Conservation (phyloP, 1,140 invertebrate species). For the Plutomurus gul region DNA sequence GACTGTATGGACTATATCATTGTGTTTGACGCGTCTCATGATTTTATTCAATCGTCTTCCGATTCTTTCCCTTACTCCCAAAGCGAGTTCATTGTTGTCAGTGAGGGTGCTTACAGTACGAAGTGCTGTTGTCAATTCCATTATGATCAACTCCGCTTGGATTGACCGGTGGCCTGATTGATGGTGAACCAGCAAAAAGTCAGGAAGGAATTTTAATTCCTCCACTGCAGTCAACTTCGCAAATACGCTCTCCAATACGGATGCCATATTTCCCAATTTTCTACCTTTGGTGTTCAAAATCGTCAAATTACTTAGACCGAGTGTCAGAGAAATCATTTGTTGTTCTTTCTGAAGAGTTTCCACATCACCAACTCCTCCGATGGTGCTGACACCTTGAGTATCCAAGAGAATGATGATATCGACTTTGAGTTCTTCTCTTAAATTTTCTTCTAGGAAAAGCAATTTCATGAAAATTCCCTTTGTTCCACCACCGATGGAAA, state of each 20-base stretch:
- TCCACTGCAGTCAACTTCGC: conserved; percentile 5
- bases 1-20: background rate
- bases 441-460: background rate
- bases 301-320: conserved; percentile 36
- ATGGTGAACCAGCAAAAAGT: conserved; percentile 39
- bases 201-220: conserved; percentile 12
- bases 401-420: conserved; percentile 39
- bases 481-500: conserved; percentile 33
- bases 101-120: conserved; percentile 15
- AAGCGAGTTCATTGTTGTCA: conserved; percentile 3
- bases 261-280: background rate
- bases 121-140: background rate
- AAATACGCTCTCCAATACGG: conserved; percentile 33
- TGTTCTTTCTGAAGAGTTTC: conserved; percentile 32
- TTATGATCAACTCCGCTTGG: background rate
- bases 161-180: background rate
- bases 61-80: conserved; percentile 26
- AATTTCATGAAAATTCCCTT: conserved; percentile 37
- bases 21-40: background rate
- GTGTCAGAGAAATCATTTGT: background rate
- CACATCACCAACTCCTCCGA: conserved; percentile 23
- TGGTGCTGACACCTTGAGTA: conserved; percentile 35
- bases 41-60: conserved; percentile 1
- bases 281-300: conserved; percentile 33
- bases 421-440: background rate